Base-by-base conservation (phyloP, 92 coral and sea anemone species). In the Zoanthus sansibaricus region DNA sequence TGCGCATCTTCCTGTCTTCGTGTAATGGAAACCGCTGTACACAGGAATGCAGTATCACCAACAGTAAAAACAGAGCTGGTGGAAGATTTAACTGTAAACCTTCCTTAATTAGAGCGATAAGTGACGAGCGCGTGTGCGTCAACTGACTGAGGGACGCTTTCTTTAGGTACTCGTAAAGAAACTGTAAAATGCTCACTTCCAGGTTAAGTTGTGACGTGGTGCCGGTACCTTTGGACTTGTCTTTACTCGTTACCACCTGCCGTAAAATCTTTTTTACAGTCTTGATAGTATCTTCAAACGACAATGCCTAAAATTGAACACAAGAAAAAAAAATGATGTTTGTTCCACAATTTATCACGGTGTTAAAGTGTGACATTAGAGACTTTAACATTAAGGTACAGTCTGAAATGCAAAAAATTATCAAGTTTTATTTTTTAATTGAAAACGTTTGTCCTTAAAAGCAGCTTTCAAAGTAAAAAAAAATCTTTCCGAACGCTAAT, bases 1-100 rank as follows among this genome's bases (percentile, higher is more conserved):
- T 96, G 71, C 98, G 95, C 54, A 94, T 93, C 85, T 95, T 96
- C 89, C 84, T 91, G 92, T 96, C 99, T 79, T 96, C 99, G 86
- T 95, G 98, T 47, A 91, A 84, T 3, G 99, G 96, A 30, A 95
- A 77, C 87, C 95, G 91, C 86, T 91, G 95, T 74, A 93, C 98
- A 88, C 93, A 96, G 37, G 98, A 89, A 48, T 92, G 95, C 87
- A 96, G 91, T 52, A 93, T 96, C 46, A 96, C 97, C 78, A 96
- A 82, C 75, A 96, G 62, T 82, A 96, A 87, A 84, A 96, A 96
- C 86, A 96, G 73, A 0, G 99, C 99, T 14, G 98, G 99, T 7
- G 98, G 99, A 18, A 95, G 90, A 86, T 92, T 96, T 13, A 96
- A 91, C 46, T 96, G 99, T 14, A 96, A 85, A 2, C 99, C 99